Percentiles rank a stretch among this genome's conserved stretches.
Evolutionary conservation across 2,888 invertebrate species (phyloP).

Genomic region (Limnephilus rhombicus): DNA sequence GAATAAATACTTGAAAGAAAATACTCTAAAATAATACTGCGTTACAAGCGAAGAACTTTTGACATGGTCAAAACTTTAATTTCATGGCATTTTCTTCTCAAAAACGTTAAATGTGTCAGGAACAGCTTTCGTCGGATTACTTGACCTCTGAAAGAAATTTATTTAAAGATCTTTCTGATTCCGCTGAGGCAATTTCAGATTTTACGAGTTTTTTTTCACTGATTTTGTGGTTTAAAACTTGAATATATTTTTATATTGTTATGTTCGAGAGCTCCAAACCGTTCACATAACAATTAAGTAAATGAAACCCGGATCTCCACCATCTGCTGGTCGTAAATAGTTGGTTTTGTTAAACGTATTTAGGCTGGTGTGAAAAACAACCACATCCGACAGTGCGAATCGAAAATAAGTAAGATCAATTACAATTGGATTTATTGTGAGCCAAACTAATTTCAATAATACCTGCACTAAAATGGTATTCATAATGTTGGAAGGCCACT

Average conservation of each 20-base stretch:
- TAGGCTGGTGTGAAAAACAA: not conserved
- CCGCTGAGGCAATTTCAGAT: not conserved
- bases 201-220: not conserved
- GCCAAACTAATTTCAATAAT: not conserved
- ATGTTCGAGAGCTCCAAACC: not conserved
- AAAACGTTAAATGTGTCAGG: not conserved
- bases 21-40: not conserved
- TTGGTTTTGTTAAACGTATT: not conserved
- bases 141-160: not conserved
- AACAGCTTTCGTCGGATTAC: not conserved
- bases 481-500: not conserved
- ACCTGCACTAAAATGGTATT: not conserved
- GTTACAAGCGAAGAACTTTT: not conserved
- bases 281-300: not conserved
- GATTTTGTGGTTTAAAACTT: not conserved
- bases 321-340: not conserved
- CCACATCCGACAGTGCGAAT: not conserved
- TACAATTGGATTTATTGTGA: not conserved
- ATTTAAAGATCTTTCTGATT: not conserved
- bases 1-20: not conserved
- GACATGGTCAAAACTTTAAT: not conserved
- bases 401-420: not conserved
- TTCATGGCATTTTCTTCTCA: not conserved
- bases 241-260: not conserved
- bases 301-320: not conserved